Conservation (phyloP, 2,113 vertebrate species). For the Arvicanthis niloticus region DNA sequence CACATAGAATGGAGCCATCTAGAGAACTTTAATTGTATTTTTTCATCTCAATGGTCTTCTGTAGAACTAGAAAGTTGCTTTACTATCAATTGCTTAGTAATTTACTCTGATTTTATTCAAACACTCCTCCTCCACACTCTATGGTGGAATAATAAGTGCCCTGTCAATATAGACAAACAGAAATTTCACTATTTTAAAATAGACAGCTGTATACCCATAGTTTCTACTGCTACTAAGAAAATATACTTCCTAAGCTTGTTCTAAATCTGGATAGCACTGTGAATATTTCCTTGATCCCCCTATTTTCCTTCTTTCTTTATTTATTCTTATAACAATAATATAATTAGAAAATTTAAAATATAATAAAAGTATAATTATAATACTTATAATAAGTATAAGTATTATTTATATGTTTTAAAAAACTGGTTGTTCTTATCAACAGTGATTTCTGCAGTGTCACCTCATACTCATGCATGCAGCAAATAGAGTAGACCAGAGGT, state of each 20-base stretch:
- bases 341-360: too few species aligned
- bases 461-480: not conserved
- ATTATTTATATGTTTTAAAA: not conserved
- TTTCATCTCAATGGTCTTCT: not conserved
- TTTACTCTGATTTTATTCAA: not conserved
- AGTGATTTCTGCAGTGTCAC: not conserved
- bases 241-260: not conserved
- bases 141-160: not conserved
- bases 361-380: too few species aligned
- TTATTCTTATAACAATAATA: too few species aligned
- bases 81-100: not conserved
- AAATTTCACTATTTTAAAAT: not conserved
- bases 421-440: not conserved
- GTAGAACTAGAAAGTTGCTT: not conserved
- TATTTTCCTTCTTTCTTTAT: not conserved
- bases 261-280: fast-evolving
- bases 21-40: not conserved
- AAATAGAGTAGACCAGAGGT: not conserved
- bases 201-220: not conserved
- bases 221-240: not conserved
- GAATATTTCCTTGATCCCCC: not conserved
- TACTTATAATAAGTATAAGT: too few species aligned
- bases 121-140: not conserved
- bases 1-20: not conserved
- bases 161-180: not conserved